Evolutionary conservation across 2,888 invertebrate genomes (phyloP), one percentile per base, ranked within the genome.

Genomic region (Cryptus viduatorius): DNA sequence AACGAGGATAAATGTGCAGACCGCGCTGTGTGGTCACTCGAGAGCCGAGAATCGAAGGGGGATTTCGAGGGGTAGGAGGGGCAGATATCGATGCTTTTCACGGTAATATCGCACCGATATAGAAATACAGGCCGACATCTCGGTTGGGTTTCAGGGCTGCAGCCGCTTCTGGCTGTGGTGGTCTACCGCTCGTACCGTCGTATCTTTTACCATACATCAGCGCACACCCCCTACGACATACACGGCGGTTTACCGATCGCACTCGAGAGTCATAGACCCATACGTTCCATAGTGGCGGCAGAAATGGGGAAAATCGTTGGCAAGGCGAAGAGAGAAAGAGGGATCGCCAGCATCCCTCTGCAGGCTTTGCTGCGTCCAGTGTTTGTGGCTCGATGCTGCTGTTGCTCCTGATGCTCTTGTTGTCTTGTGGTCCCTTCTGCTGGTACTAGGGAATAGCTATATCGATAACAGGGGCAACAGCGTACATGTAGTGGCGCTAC

Each of bases 151-250:
- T 73, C 80, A 84, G 81, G 59, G 81, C 44, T 75, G 56, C 72
- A 75, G 73, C 76, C 79, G 80, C 77, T 82, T 67, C 44, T 82
- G 50, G 78, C 50, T 65, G 69, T 73, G 83, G 72, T 68, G 77
- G 76, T 75, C 75, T 50, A 79, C 56, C 69, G 65, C 56, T 44
- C 65, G 59, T 68, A 64, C 71, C 79, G 73, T 77, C 84, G 87
- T 88, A 88, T 88, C 87, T 88, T 79, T 82, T 85, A 85, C 87
- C 87, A 88, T 88, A 87, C 85, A 88, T 88, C 87, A 88, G 79
- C 82, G 82, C 83, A 80, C 83, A 86, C 76, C 87, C 87, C 87
- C 53, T 59, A 48, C 59, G 78, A 79, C 82, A 82, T 80, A 80
- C 73, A 69, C 80, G 84, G 84, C 78, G 81, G 81, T 84, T 84